Conservation (phyloP, 2,113 vertebrate species). For the Pomatorhinus ruficollis region DNA sequence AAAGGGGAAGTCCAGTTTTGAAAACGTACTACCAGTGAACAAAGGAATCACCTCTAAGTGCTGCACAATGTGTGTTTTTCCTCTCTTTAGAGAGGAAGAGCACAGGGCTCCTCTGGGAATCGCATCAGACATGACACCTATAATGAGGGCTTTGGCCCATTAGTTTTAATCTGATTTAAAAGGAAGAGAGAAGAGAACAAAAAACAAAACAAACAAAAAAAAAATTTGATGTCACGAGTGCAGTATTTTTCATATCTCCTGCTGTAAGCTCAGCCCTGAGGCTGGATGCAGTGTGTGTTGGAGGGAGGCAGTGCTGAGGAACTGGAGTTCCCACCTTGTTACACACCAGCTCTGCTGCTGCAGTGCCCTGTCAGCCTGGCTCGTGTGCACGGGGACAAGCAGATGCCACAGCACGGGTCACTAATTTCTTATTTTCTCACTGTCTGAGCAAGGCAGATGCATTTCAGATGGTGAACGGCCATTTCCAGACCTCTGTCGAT, state of each 20-base stretch:
- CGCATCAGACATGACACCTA: background rate
- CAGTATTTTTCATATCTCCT: background rate
- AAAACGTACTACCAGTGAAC: background rate
- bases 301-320: background rate
- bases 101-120: background rate
- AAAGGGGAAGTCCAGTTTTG: background rate
- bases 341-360: background rate
- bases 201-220: too few species aligned
- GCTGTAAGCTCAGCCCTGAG: background rate
- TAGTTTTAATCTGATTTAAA: background rate
- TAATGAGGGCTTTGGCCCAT: background rate
- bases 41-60: background rate
- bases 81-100: background rate
- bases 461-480: background rate
- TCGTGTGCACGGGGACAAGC: background rate
- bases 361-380: background rate
- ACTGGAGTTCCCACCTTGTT: background rate
- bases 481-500: background rate
- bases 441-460: background rate
- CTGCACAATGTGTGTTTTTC: background rate
- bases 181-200: background rate
- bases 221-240: background rate
- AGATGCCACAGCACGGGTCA: background rate
- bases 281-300: background rate
- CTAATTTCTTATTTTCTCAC: background rate